A percentile compares a stretch with the other conserved stretches of the same genome.
Evolutionary conservation across 2,113 vertebrate genomes (phyloP).

Genomic region (Naja naja): DNA sequence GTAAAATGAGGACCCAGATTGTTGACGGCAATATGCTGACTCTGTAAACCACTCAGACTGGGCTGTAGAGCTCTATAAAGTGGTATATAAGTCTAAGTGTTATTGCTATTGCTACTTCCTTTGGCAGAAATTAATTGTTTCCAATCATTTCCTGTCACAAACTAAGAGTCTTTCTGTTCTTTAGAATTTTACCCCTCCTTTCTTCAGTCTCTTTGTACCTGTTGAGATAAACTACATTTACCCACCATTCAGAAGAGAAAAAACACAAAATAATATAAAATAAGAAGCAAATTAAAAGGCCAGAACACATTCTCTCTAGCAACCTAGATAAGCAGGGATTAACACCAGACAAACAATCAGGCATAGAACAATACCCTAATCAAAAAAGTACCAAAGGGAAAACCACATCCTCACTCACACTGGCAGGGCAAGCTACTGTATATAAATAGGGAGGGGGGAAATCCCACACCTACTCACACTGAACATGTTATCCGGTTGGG

Average conservation of each 20-base stretch:
- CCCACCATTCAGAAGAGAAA: background rate
- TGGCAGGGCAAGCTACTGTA: background rate
- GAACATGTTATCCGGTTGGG: background rate
- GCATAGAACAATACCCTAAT: background rate
- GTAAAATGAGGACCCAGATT: background rate
- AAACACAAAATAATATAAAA: background rate
- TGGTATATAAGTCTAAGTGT: background rate
- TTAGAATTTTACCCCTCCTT: background rate
- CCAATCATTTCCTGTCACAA: background rate
- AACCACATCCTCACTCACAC: background rate
- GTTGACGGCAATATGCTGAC: background rate
- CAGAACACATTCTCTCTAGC: background rate
- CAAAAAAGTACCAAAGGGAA: background rate
- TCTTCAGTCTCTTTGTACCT: background rate
- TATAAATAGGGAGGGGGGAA: background rate
- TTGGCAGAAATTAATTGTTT: background rate
- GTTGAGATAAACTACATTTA: background rate
- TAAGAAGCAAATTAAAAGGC: background rate
- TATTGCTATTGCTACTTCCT: background rate
- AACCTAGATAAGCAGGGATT: background rate
- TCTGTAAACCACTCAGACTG: background rate
- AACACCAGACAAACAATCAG: background rate
- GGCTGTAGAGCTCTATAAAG: background rate
- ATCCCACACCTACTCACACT: background rate
- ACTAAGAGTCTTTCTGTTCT: background rate